Conservation (phyloP, 2,888 invertebrate species). For the Hipparchia semele region DNA sequence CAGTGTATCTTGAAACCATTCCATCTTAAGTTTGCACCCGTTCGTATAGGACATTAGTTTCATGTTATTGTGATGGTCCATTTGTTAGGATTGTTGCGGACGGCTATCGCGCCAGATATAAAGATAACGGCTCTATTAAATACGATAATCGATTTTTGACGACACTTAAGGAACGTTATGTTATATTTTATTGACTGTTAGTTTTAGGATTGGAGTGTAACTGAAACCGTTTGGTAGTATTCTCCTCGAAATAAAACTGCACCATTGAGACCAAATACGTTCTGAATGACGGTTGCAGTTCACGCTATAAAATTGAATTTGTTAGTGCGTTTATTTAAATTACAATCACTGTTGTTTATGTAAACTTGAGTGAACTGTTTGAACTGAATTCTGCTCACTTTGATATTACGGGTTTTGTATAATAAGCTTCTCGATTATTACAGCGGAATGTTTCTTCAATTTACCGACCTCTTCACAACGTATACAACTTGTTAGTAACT, state of each 20-base stretch:
- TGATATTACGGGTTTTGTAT: constrained; percentile 7
- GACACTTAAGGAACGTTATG: constrained; percentile 55
- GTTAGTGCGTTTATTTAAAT: constrained; percentile 38
- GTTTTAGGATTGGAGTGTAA: constrained; percentile 51
- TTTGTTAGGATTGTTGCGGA: constrained; percentile 33
- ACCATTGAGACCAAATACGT: constrained; percentile 31
- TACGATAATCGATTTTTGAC: constrained; percentile 61
- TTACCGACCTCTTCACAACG: neutral
- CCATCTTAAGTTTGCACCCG: neutral
- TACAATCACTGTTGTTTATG: constrained; percentile 26
- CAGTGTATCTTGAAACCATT: neutral
- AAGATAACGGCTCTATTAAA: constrained; percentile 55
- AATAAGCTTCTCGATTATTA: constrained; percentile 13
- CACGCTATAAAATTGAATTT: constrained; percentile 41
- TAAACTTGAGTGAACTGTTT: constrained; percentile 15
- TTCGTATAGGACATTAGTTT: constrained; percentile 21
- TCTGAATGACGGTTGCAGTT: constrained; percentile 34
- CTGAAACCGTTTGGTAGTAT: constrained; percentile 42
- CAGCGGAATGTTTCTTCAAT: neutral
- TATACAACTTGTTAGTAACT: too few species aligned
- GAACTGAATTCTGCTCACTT: constrained; percentile 16
- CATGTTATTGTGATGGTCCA: constrained; percentile 21
- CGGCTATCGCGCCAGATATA: constrained; percentile 46
- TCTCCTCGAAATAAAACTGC: constrained; percentile 43
- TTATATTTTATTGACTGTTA: constrained; percentile 62